Evolutionary conservation across 1,140 invertebrate genomes (phyloP).

Genomic region (Yoshiicerus persimilis): DNA sequence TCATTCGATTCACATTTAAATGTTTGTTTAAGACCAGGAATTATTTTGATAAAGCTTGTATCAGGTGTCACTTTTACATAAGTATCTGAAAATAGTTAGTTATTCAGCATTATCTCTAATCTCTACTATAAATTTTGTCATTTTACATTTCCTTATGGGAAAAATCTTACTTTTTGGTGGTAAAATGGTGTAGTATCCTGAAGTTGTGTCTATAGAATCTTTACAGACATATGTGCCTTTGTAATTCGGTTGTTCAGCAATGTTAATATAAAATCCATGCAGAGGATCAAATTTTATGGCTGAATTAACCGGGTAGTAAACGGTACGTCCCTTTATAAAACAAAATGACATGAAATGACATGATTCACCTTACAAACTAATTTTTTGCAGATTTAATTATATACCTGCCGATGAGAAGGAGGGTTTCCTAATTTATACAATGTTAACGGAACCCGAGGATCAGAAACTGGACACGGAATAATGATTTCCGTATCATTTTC

Average conservation of each 20-base stretch:
- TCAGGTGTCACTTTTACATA: slow-evolving; percentile 17
- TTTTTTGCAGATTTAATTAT: neutral
- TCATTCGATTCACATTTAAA: slow-evolving; percentile 33
- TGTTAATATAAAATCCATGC: neutral
- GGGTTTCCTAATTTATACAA: slow-evolving; percentile 11
- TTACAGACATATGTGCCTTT: neutral
- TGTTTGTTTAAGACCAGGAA: slow-evolving; percentile 17
- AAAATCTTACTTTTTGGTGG: slow-evolving; percentile 15
- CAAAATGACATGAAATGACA: neutral
- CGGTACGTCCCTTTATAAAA: neutral
- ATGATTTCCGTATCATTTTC: slow-evolving; percentile 3
- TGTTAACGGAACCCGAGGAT: neutral
- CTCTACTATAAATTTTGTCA: neutral
- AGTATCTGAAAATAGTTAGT: neutral
- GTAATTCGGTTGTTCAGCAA: neutral
- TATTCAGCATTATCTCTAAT: neutral
- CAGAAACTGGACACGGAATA: slow-evolving; percentile 26
- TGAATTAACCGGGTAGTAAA: neutral
- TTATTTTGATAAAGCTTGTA: neutral
- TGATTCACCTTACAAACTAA: neutral
- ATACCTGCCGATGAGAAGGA: neutral
- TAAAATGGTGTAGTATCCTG: neutral
- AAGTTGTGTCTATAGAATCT: neutral
- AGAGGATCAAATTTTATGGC: neutral
- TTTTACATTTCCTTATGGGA: neutral